A percentile compares a stretch with the other conserved stretches of the same genome.
Conservation (phyloP, 2,113 vertebrate genomes). For the Beaufortia kweichowensis region DNA sequence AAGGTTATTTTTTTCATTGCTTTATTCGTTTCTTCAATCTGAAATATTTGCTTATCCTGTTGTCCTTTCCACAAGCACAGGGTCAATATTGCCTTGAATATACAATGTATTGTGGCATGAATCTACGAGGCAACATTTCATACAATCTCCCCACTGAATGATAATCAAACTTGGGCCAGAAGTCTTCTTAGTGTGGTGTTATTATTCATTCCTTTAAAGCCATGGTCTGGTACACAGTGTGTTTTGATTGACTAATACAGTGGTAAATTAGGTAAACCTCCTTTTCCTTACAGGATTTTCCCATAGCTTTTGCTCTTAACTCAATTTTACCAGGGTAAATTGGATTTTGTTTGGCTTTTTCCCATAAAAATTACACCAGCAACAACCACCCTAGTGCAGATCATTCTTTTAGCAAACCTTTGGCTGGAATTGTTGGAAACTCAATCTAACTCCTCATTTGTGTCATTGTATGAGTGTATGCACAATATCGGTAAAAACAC, state of each 20-base stretch:
- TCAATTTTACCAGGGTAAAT: conserved; percentile 72
- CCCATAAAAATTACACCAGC: conserved; percentile 58
- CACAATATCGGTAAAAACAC: background rate
- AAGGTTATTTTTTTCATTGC: background rate
- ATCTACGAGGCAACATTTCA: conserved; percentile 26
- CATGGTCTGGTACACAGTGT: conserved; percentile 64
- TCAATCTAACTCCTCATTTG: conserved; percentile 49
- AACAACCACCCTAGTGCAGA: conserved; percentile 62
- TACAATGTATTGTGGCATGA: conserved; percentile 54
- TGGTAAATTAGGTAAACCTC: conserved; percentile 66
- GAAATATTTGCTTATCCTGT: conserved; percentile 6
- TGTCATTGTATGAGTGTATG: background rate
- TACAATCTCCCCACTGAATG: conserved; percentile 37
- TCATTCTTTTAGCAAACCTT: conserved; percentile 64
- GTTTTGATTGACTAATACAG: conserved; percentile 69
- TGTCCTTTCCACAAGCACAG: conserved; percentile 35
- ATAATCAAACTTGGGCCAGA: conserved; percentile 35
- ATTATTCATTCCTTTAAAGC: conserved; percentile 57
- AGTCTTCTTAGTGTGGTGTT: conserved; percentile 48
- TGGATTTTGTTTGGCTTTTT: conserved; percentile 69
- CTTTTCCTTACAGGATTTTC: conserved; percentile 41
- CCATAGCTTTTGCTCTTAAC: conserved; percentile 36
- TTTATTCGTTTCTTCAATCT: background rate
- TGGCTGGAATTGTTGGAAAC: conserved; percentile 46
- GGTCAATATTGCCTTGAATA: conserved; percentile 60